Evolutionary conservation across 2,113 vertebrate species (phyloP), one percentile per base, ranked within the genome.

Genomic region (Anolis carolinensis): DNA sequence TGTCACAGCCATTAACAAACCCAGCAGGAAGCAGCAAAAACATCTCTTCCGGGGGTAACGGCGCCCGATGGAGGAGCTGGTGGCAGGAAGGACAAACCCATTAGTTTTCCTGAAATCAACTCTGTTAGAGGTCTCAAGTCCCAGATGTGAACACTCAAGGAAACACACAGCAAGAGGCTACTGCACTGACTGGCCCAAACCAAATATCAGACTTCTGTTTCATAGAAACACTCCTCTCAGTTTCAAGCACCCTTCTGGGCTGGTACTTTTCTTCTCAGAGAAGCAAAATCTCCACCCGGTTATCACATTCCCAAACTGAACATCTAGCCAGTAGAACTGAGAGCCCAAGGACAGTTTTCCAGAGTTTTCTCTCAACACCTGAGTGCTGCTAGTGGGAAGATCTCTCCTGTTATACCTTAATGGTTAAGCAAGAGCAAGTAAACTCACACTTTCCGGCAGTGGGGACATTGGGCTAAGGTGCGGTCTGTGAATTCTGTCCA

Each of bases 401-500:
- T 71, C 5, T 34, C 80, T 2, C 21, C 72, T 5, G 9, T 7
- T 16, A 44, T 48, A 6, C 52, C 34, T 34, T 62, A 3, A 25
- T 27, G 62, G 36, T 25, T 36, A 21, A n/a, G 23, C 8, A 71
- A 8, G 27, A 79, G 27, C 0, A 16, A n/a, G n/a, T 3, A 16
- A 32, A 97, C 98, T 98, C 92, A 98, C 98, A 98, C 98, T 97
- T 98, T 98, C 90, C 97, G 97, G 96, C 98, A 98, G 95, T 98
- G 98, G 16, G 98, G 98, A 93, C 98, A 98, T 63, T 97, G 95
- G 79, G 98, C 98, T 95, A 98, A 95, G 34, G 98, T 98, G 93
- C 97, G 96, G 93, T 98, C 98, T 16, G 98, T 98, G 95, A 98
- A 98, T 95, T 98, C 98, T 90, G 97, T 98, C 98, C 98, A 98